Evolutionary conservation across 2,113 vertebrate genomes (phyloP).

Genomic region (Ageneiosus marmoratus): DNA sequence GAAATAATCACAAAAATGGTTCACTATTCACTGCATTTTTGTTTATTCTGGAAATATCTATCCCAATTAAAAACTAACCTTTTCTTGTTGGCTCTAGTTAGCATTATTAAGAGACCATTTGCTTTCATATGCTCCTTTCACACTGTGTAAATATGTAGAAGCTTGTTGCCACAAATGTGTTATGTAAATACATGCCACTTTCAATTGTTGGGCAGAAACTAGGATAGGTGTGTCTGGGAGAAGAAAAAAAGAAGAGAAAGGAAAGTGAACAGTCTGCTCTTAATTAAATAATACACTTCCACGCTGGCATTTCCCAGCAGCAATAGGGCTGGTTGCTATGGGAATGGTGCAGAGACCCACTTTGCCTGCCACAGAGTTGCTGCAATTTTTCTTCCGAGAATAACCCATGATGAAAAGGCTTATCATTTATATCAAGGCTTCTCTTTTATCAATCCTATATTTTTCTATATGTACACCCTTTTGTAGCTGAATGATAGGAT

Average conservation of each 20-base stretch:
- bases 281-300: slow-evolving; percentile 58
- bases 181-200: slow-evolving; percentile 43
- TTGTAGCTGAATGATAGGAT: neutral
- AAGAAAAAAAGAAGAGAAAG: slow-evolving; percentile 7
- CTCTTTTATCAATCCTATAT: neutral
- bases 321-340: slow-evolving; percentile 66
- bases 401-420: slow-evolving; percentile 29
- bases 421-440: slow-evolving; percentile 30
- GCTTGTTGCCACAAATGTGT: slow-evolving; percentile 25
- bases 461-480: neutral
- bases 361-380: slow-evolving; percentile 54
- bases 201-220: slow-evolving; percentile 27
- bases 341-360: slow-evolving; percentile 65
- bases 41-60: slow-evolving; percentile 3
- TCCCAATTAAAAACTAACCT: slow-evolving; percentile 36
- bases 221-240: slow-evolving; percentile 29
- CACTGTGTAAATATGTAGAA: slow-evolving; percentile 37
- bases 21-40: neutral
- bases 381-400: slow-evolving; percentile 51
- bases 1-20: neutral
- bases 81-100: slow-evolving; percentile 19
- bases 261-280: slow-evolving; percentile 40
- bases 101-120: slow-evolving; percentile 34
- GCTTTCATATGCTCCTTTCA: slow-evolving; percentile 33
- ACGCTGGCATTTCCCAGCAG: slow-evolving; percentile 64